Conservation (phyloP, 2,113 vertebrate genomes). For the Lepisosteus oculatus region DNA sequence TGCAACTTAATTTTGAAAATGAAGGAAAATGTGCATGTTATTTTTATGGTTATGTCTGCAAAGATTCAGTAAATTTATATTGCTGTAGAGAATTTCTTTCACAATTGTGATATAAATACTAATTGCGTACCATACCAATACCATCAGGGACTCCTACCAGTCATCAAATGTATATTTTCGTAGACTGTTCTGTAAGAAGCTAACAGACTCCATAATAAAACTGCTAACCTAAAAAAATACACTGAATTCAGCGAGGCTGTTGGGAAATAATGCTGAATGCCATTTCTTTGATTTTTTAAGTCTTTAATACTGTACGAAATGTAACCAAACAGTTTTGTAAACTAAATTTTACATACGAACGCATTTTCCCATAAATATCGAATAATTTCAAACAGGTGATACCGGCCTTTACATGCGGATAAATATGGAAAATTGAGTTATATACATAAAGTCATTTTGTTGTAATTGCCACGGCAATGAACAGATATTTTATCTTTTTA, state of each 20-base stretch:
- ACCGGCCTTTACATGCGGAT: conserved; percentile 99
- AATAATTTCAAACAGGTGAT: conserved; percentile 97
- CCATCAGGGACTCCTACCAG: conserved; percentile 72
- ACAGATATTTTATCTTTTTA: conserved; percentile 91
- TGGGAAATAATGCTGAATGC: conserved; percentile 85
- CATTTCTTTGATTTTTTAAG: conserved; percentile 84
- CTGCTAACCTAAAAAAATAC: conserved; percentile 6
- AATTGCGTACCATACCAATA: conserved; percentile 69
- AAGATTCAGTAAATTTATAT: conserved; percentile 78
- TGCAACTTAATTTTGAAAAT: too few relatives aligned
- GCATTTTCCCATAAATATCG: conserved; percentile 99
- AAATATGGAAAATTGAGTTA: conserved; percentile 99
- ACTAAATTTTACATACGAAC: conserved; percentile 99
- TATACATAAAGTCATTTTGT: conserved; percentile 91
- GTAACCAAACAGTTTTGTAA: conserved; percentile 99
- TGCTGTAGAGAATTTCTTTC: conserved; percentile 71
- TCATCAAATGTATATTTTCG: conserved; percentile 69
- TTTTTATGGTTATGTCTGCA: conserved; percentile 35
- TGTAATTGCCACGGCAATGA: conserved; percentile 93
- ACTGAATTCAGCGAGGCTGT: conserved; percentile 29
- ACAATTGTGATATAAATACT: conserved; percentile 78
- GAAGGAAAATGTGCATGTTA: too few relatives aligned
- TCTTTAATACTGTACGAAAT: conserved; percentile 99
- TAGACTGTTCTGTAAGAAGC: conserved; percentile 56
- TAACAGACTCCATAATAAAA: neutral